phyloP scores from a whole-genome alignment of 2,797 vertebrate genomes.

The Microtus californicus region DNA sequence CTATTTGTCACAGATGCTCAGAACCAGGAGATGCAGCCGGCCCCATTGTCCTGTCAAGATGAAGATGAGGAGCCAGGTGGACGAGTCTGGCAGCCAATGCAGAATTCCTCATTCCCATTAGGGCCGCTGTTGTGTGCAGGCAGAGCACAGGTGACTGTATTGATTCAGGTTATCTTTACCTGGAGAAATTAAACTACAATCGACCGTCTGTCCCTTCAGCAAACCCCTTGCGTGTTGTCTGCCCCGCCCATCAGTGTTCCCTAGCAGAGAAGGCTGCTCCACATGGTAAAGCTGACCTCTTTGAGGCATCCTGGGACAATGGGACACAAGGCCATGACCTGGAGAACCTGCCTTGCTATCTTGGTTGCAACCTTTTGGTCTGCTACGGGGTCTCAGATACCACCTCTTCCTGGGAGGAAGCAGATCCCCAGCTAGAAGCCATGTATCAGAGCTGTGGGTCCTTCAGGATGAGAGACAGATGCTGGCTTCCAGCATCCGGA shows the following conservation, averaged over 20 bases:
- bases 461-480: background rate
- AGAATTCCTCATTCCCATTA: too few relatives aligned
- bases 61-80: too few relatives aligned
- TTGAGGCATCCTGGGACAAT: background rate
- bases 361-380: background rate
- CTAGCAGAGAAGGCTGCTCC: background rate
- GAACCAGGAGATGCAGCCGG: background rate
- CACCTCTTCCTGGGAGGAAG: background rate
- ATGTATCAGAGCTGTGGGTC: background rate
- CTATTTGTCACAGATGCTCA: background rate
- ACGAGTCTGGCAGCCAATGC: accelerated
- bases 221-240: too few relatives aligned
- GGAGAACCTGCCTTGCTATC: background rate
- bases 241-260: background rate
- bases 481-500: background rate
- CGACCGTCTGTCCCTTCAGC: background rate
- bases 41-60: background rate
- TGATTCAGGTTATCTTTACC: background rate
- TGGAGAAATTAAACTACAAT: background rate
- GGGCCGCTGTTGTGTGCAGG: background rate
- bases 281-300: background rate
- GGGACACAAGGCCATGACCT: background rate
- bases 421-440: background rate
- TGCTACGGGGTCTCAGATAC: background rate
- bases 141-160: background rate